Evolutionary conservation across 2,888 invertebrate species (phyloP).

Genomic region (Liodrosophila aerea): DNA sequence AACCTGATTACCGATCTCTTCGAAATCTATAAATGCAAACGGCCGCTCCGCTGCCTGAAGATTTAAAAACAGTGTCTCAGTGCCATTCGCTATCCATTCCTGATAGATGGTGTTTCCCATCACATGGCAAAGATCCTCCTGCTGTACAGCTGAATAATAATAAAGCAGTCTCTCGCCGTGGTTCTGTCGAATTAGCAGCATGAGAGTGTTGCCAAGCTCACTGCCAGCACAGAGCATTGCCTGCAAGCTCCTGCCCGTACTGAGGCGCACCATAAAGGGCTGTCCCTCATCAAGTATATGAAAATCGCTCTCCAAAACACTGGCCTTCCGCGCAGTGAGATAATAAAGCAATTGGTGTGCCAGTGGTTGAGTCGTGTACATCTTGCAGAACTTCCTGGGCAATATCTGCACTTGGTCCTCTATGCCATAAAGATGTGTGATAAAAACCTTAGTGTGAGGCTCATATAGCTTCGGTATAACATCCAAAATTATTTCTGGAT

Average conservation of each 20-base stretch:
- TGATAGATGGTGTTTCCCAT: slow-evolving; percentile 39
- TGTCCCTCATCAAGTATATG: slow-evolving; percentile 31
- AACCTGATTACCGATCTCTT: slow-evolving; percentile 29
- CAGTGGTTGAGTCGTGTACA: slow-evolving; percentile 57
- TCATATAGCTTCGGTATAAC: slow-evolving; percentile 59
- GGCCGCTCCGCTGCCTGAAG: slow-evolving; percentile 30
- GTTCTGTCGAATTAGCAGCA: slow-evolving; percentile 48
- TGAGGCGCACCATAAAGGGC: slow-evolving; percentile 46
- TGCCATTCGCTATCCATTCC: slow-evolving; percentile 53
- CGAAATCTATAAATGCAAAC: slow-evolving; percentile 38
- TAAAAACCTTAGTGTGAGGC: slow-evolving; percentile 42
- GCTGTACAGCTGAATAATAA: slow-evolving; percentile 57
- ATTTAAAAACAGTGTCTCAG: slow-evolving; percentile 51
- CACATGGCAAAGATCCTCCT: slow-evolving; percentile 46
- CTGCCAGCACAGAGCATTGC: slow-evolving; percentile 59
- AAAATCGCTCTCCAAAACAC: slow-evolving; percentile 38
- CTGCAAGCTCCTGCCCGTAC: slow-evolving; percentile 49
- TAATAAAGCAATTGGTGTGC: slow-evolving; percentile 46
- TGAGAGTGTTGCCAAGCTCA: slow-evolving; percentile 39
- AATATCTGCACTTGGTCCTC: slow-evolving; percentile 32
- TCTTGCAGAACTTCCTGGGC: slow-evolving; percentile 56
- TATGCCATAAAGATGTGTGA: slow-evolving; percentile 43
- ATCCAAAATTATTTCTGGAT: slow-evolving; percentile 57
- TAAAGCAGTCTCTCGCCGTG: slow-evolving; percentile 43
- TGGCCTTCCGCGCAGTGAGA: slow-evolving; percentile 31